A percentile compares a stretch with the other conserved stretches of the same genome.
These are phyloP conservation scores for Protophormia terraenovae DNA, from an alignment of 2,888 invertebrate species.

Conservation along the genomic window DNA sequence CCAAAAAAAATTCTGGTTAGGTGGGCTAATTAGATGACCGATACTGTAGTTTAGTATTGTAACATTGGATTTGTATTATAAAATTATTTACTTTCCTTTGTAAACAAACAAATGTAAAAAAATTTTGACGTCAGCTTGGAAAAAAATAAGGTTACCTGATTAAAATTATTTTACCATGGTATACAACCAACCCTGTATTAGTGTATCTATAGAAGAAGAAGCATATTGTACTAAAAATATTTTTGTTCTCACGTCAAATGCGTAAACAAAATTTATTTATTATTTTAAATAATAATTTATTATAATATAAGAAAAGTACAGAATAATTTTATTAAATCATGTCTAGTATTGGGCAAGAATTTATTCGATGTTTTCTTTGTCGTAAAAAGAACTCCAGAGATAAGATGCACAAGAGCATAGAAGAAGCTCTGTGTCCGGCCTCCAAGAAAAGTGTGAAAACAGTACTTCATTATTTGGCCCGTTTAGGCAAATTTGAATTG, in stretches of 20 bases:
- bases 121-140: too few relatives aligned
- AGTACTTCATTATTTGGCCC: constrained; percentile 67
- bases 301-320: neutral
- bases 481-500: constrained; percentile 62
- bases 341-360: constrained; percentile 17
- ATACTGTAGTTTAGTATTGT: too few relatives aligned
- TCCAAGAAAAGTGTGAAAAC: constrained; percentile 68
- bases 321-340: neutral
- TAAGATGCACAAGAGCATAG: constrained; percentile 53
- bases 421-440: constrained; percentile 58
- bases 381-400: constrained; percentile 55
- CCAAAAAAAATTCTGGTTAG: too few relatives aligned
- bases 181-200: too few relatives aligned
- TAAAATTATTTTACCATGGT: too few relatives aligned
- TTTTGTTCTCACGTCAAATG: neutral
- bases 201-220: too few relatives aligned
- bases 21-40: too few relatives aligned
- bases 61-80: too few relatives aligned
- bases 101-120: too few relatives aligned
- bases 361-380: constrained; percentile 68
- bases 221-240: neutral
- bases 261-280: neutral
- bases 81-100: too few relatives aligned
- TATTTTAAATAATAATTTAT: neutral
- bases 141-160: too few relatives aligned